Conservation (phyloP, 2,797 vertebrate genomes). For the Centropyge bicolor region DNA sequence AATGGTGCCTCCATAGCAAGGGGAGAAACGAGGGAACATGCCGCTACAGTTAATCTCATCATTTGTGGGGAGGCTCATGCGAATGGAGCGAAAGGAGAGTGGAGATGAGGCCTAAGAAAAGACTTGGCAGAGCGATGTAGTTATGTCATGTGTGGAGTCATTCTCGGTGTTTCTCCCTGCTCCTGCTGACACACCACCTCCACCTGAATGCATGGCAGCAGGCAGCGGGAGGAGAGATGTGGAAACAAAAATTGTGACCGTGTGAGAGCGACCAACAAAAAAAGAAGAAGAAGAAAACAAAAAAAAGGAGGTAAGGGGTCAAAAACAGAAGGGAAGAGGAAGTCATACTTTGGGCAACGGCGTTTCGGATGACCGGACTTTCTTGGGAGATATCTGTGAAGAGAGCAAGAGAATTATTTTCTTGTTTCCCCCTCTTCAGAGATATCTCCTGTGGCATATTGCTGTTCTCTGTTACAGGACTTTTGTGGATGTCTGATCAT, state of each 20-base stretch:
- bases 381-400: slow-evolving; percentile 92
- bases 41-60: slow-evolving; percentile 59
- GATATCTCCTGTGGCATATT: slow-evolving; percentile 88
- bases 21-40: slow-evolving; percentile 67
- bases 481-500: slow-evolving; percentile 46
- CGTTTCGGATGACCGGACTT: slow-evolving; percentile 87
- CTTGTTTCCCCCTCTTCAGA: slow-evolving; percentile 89
- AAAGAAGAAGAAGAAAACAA: slow-evolving; percentile 4
- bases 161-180: slow-evolving; percentile 62
- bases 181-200: slow-evolving; percentile 72
- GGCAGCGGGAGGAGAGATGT: slow-evolving; percentile 66
- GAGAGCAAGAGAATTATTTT: slow-evolving; percentile 89
- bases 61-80: slow-evolving; percentile 70
- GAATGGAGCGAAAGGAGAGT: slow-evolving; percentile 54
- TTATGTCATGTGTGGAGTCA: slow-evolving; percentile 74
- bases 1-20: slow-evolving; percentile 53
- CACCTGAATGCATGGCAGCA: slow-evolving; percentile 79
- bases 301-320: slow-evolving; percentile 28
- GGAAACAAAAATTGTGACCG: slow-evolving; percentile 60
- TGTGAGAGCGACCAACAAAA: slow-evolving; percentile 54
- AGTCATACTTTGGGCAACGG: slow-evolving; percentile 89
- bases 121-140: slow-evolving; percentile 61
- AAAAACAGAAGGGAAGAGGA: slow-evolving; percentile 82
- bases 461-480: slow-evolving; percentile 72
- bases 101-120: slow-evolving; percentile 69